Conservation (phyloP, 2,888 invertebrate genomes). For the Rhorus exstirpatorius region DNA sequence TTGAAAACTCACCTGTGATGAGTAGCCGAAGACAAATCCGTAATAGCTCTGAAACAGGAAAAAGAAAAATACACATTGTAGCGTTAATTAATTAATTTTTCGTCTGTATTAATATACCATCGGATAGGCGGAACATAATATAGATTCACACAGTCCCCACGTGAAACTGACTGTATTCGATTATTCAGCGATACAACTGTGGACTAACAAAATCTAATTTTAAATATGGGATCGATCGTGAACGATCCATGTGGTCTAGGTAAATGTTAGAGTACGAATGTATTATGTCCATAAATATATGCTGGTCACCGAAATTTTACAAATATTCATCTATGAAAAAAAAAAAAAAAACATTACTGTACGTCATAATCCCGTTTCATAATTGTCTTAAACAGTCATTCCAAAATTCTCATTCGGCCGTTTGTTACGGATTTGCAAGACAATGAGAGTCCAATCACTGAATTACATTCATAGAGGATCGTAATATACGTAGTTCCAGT, state of each 20-base stretch:
- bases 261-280: background rate
- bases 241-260: constrained; percentile 40
- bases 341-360: no score
- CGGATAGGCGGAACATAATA: background rate
- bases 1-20: constrained; percentile 76
- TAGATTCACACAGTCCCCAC: constrained; percentile 11
- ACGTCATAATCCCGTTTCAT: no score
- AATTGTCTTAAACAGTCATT: no score
- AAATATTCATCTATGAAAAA: no score
- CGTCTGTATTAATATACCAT: background rate
- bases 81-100: constrained; percentile 8
- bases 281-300: constrained; percentile 9
- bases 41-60: constrained; percentile 80
- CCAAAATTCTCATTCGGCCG: no score
- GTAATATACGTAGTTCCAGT: no score
- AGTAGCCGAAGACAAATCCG: constrained; percentile 76
- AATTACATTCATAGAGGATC: no score
- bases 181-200: constrained; percentile 57
- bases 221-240: constrained; percentile 55
- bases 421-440: no score
- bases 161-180: constrained; percentile 57
- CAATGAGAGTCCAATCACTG: no score
- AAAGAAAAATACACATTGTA: constrained; percentile 22
- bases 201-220: constrained; percentile 63
- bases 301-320: no score